A percentile compares a stretch with the other conserved stretches of the same genome.
phyloP scores from a whole-genome alignment of 2,888 invertebrate genomes.

The Trichogramma evanescens region DNA sequence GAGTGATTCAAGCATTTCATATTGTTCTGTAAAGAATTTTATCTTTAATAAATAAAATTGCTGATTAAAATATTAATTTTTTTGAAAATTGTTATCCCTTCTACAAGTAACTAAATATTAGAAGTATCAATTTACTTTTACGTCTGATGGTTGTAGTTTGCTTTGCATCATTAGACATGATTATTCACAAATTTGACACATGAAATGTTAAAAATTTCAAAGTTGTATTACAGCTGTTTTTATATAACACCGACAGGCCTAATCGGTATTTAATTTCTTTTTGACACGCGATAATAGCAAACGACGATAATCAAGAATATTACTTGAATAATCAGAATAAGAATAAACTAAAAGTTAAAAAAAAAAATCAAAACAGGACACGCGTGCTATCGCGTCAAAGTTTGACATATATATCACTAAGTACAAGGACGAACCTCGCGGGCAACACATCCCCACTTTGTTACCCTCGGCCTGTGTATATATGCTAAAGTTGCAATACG shows the following conservation, averaged over 20 bases:
- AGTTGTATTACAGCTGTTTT: too few relatives aligned
- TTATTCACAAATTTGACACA: not conserved
- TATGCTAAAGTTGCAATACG: not conserved
- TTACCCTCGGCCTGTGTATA: not conserved
- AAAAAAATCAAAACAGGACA: too few relatives aligned
- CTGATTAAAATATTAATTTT: not conserved
- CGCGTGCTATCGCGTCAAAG: too few relatives aligned
- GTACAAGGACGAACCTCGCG: conserved; percentile 9
- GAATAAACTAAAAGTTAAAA: too few relatives aligned
- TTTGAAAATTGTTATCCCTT: not conserved
- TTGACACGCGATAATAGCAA: too few relatives aligned
- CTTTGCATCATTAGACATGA: not conserved
- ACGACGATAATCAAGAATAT: too few relatives aligned
- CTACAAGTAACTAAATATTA: not conserved
- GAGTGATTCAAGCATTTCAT: conserved; percentile 75
- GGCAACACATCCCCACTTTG: not conserved
- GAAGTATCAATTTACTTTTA: too few relatives aligned
- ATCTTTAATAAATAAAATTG: not conserved
- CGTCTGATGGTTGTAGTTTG: too few relatives aligned
- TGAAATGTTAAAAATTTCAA: not conserved
- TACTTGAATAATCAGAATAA: too few relatives aligned
- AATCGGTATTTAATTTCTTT: too few relatives aligned
- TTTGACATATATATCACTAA: too few relatives aligned
- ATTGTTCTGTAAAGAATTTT: conserved; percentile 52
- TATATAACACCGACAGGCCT: too few relatives aligned